These are phyloP conservation scores for Lipophrys pholis DNA, from an alignment of 2,113 vertebrate genomes.

Conservation along the genomic window DNA sequence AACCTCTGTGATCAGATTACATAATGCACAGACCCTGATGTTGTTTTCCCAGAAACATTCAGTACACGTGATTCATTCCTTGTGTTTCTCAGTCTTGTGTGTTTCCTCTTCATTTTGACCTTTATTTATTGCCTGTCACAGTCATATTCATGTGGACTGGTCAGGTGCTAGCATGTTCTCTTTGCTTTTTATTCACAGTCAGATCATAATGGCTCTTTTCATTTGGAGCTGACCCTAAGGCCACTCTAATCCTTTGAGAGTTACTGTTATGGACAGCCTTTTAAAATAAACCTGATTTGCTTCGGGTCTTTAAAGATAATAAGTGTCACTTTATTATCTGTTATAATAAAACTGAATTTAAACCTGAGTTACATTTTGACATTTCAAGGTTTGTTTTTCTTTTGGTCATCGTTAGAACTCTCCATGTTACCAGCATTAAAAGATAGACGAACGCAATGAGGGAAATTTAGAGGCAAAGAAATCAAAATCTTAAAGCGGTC, in stretches of 20 bases:
- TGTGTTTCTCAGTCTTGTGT: background rate
- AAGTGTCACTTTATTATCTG: too few species aligned
- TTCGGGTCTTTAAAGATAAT: too few species aligned
- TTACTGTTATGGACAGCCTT: slow-evolving; percentile 8
- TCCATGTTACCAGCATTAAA: too few species aligned
- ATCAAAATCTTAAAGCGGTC: too few species aligned
- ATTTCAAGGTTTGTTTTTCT: too few species aligned
- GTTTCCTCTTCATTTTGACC: background rate
- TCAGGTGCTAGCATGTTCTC: slow-evolving; percentile 59
- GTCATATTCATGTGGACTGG: slow-evolving; percentile 30
- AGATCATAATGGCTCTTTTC: slow-evolving; percentile 64
- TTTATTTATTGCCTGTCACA: slow-evolving; percentile 12
- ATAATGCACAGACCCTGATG: slow-evolving; percentile 7
- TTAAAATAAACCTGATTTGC: background rate
- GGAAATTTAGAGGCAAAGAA: too few species aligned
- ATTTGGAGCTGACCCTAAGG: slow-evolving; percentile 46
- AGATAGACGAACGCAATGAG: too few species aligned
- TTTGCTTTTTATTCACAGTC: slow-evolving; percentile 21
- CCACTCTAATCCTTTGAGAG: slow-evolving; percentile 1
- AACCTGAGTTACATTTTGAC: too few species aligned
- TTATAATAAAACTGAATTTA: too few species aligned
- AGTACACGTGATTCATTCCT: slow-evolving; percentile 1
- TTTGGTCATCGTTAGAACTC: too few species aligned
- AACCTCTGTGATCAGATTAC: slow-evolving; percentile 17
- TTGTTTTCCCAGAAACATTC: background rate